phyloP scores from a whole-genome alignment of 2,797 vertebrate genomes.

The Dallia pectoralis region DNA sequence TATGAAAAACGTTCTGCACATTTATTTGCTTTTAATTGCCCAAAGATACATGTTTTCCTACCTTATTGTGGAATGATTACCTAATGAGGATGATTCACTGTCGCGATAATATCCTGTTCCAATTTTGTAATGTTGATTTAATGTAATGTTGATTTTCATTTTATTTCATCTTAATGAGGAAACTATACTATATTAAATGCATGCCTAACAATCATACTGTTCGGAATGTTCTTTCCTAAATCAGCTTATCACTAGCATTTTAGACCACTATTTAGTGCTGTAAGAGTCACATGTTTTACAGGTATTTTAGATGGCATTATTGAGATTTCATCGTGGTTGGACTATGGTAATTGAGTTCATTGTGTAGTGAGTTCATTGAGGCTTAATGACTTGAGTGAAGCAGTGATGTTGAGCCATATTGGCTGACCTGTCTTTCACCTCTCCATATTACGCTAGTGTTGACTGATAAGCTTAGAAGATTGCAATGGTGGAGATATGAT shows the following conservation, averaged over 20 bases:
- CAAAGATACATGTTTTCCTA: slow-evolving; percentile 37
- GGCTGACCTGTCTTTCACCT: slow-evolving; percentile 11
- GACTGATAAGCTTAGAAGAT: slow-evolving; percentile 15
- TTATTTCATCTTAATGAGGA: background rate
- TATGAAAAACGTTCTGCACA: slow-evolving; percentile 28
- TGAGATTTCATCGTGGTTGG: background rate
- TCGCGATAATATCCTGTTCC: slow-evolving; percentile 34
- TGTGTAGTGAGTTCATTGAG: slow-evolving; percentile 8
- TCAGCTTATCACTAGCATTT: background rate
- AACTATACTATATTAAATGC: background rate
- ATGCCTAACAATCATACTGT: background rate
- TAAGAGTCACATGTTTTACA: background rate
- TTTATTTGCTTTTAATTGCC: slow-evolving; percentile 39
- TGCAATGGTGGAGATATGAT: slow-evolving; percentile 14
- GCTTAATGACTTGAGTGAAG: slow-evolving; percentile 31
- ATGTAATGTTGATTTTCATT: slow-evolving; percentile 1
- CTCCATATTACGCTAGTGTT: slow-evolving; percentile 13
- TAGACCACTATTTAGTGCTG: background rate
- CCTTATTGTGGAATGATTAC: slow-evolving; percentile 10
- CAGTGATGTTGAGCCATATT: slow-evolving; percentile 1
- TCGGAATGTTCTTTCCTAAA: background rate
- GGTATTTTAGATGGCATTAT: background rate
- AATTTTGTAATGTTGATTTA: slow-evolving; percentile 6
- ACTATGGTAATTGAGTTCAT: background rate
- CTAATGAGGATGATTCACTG: slow-evolving; percentile 42